Base-by-base conservation (phyloP, 2,113 vertebrate genomes). In the Leptodactylus fuscus region DNA sequence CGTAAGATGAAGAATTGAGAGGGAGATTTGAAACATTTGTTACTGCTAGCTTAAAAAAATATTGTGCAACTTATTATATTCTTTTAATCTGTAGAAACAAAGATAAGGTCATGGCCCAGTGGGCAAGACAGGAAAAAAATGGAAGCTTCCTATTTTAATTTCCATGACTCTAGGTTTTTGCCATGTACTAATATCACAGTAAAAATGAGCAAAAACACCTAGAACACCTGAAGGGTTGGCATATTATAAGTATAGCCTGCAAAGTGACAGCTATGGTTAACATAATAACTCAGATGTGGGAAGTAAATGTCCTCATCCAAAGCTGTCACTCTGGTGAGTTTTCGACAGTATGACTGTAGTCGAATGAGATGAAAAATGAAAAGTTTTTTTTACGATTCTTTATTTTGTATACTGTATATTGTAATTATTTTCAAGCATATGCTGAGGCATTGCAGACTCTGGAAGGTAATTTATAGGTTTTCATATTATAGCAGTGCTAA, bases 11-110 rank as follows among this genome's bases (percentile, higher is more conserved):
- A 83, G 53, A 83, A 74, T 74, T 29, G 70, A 46, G 51, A 74
- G 49, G 51, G 81, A 83, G 81, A 74, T 83, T 75, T 27, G 24
- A 74, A 74, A 83, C 24, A 60, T 83, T 60, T 75, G 70, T 83
- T 69, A 74, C 81, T 83, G 69, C 18, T 60, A 38, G 46, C 51
- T 41, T 83, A 60, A 75, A 83, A 71, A 58, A 44, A 83, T 74
- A 60, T 13, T 29, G 34, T 73, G 36, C 55, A 27, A 58, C 22
- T 58, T 55, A 36, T 34, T 16, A 20, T 20, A 55, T 20, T 69
- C 27, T 36, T 46, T 55, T n/a, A n/a, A 71, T 15, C 20, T 24
- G 48, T 48, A 32, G 41, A 71, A 71, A 71, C 49, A 73, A 38
- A 74, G 67, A 82, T 82, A 55, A 73, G 67, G 81, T 73, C 67